Percentiles rank a stretch among this genome's conserved stretches.
phyloP scores from a whole-genome alignment of 1,140 invertebrate species.

The Aphelenchoides avenae region DNA sequence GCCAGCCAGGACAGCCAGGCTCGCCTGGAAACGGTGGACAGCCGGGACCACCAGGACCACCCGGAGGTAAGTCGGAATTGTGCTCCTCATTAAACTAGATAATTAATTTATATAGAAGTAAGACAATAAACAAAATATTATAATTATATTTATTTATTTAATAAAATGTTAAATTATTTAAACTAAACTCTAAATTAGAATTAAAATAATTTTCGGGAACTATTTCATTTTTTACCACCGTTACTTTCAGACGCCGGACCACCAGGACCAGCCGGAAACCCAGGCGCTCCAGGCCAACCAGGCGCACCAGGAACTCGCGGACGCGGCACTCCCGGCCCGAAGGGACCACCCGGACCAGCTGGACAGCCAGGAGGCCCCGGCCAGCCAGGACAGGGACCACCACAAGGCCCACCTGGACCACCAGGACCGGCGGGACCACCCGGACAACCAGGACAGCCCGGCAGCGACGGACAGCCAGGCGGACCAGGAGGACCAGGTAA shows the following conservation, averaged over 20 bases:
- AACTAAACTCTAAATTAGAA: too few relatives aligned
- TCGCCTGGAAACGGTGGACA: slow-evolving; percentile 18
- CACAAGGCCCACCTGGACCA: slow-evolving; percentile 1
- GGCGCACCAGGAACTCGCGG: slow-evolving; percentile 19
- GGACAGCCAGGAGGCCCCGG: slow-evolving; percentile 18
- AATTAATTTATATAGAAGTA: too few relatives aligned
- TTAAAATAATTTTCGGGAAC: too few relatives aligned
- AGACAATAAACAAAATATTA: too few relatives aligned
- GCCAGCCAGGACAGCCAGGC: slow-evolving; percentile 39
- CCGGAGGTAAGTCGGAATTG: too few relatives aligned
- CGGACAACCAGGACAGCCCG: slow-evolving; percentile 33
- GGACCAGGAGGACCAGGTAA: slow-evolving; percentile 12
- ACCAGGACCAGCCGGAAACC: slow-evolving; percentile 17
- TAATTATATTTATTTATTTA: too few relatives aligned
- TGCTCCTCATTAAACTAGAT: too few relatives aligned
- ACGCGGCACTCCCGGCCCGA: slow-evolving; percentile 29
- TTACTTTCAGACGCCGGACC: slow-evolving; percentile 5
- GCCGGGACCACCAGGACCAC: slow-evolving; percentile 7
- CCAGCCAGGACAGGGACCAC: slow-evolving; percentile 10
- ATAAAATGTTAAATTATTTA: too few relatives aligned
- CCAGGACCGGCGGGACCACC: slow-evolving; percentile 17
- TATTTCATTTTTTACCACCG: too few relatives aligned
- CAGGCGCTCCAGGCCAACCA: slow-evolving; percentile 17
- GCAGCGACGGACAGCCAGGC: slow-evolving; percentile 16
- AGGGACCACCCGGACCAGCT: slow-evolving; percentile 27